phyloP scores from a whole-genome alignment of 2,888 invertebrate species.

The Dasysyrphus albostriatus region DNA sequence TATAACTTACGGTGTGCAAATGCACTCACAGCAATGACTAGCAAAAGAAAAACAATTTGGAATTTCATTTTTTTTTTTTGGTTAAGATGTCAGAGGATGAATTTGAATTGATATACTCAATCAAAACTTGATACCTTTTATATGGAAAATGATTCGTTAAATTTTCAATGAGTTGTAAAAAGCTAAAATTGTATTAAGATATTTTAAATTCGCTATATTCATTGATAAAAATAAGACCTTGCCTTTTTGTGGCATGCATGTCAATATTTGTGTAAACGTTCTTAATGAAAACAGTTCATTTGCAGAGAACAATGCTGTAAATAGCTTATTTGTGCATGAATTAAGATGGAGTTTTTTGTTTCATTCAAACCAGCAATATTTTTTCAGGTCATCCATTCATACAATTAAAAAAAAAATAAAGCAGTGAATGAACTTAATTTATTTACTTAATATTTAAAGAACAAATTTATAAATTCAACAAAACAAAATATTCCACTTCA shows the following conservation, averaged over 20 bases:
- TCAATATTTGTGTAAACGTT: neutral
- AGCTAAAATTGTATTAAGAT: no score
- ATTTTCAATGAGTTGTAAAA: neutral
- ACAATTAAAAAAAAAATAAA: no score
- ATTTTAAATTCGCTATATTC: neutral
- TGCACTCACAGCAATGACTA: constrained; percentile 1
- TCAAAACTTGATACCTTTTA: neutral
- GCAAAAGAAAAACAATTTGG: neutral
- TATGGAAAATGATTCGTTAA: no score
- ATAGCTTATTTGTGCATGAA: neutral
- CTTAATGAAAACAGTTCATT: neutral
- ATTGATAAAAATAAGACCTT: neutral
- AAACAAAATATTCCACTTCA: no score
- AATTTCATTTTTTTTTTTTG: constrained; percentile 1
- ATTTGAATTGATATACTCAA: neutral
- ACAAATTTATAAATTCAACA: no score
- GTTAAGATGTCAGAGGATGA: neutral
- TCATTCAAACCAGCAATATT: no score
- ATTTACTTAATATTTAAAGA: no score
- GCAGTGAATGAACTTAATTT: no score
- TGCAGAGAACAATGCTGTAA: neutral
- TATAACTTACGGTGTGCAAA: constrained; percentile 13
- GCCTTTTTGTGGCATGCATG: neutral
- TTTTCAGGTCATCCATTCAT: no score
- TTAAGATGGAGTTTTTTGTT: neutral